These are phyloP conservation scores for Dicrurus megarhynchus DNA, from an alignment of 2,113 vertebrate species.

Conservation along the genomic window DNA sequence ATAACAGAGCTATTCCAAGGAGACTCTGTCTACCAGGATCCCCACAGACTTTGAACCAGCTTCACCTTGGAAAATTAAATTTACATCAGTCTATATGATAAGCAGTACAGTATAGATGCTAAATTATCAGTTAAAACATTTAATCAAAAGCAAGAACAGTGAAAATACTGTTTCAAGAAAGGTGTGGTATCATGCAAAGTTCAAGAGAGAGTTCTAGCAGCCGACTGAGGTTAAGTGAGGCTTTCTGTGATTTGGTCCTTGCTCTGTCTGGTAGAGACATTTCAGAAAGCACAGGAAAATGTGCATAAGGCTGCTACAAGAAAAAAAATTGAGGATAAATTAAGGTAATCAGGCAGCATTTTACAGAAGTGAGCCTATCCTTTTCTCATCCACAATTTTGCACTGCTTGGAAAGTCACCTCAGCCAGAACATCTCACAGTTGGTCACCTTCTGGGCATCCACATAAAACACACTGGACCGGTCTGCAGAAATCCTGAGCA, in stretches of 20 bases:
- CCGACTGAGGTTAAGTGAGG: neutral
- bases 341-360: neutral
- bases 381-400: neutral
- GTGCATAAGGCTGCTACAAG: neutral
- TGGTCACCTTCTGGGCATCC: neutral
- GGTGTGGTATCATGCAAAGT: neutral
- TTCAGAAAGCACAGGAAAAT: neutral
- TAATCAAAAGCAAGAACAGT: neutral
- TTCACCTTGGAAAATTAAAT: neutral
- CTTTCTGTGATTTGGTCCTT: neutral
- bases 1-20: neutral
- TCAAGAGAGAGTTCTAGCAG: neutral
- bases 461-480: neutral
- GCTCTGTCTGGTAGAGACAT: neutral
- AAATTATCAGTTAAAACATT: neutral
- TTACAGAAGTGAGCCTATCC: neutral
- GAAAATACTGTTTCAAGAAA: neutral
- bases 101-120: neutral
- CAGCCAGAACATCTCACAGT: neutral
- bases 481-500: neutral
- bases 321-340: neutral
- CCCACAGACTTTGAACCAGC: neutral
- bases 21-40: neutral
- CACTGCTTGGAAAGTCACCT: neutral
- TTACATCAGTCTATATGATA: neutral